A percentile compares a stretch with the other conserved stretches of the same genome.
Conservation (phyloP, 2,113 vertebrate species). For the Thunnus thynnus region DNA sequence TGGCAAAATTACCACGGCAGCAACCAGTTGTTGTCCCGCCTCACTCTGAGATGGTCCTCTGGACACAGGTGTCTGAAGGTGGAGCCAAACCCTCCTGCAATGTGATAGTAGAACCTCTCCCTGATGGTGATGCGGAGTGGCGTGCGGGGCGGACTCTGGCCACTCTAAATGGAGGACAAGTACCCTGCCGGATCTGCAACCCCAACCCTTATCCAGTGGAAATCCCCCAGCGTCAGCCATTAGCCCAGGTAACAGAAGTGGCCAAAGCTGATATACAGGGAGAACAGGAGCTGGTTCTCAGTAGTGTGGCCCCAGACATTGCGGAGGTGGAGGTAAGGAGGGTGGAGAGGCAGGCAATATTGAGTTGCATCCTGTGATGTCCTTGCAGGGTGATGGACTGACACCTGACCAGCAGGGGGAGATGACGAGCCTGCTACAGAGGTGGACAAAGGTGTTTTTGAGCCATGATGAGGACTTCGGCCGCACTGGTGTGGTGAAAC, state of each 20-base stretch:
- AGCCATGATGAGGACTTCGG: constrained; percentile 18
- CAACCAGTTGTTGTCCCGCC: too few relatives aligned
- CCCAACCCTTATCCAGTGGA: constrained; percentile 29
- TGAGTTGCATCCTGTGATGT: neutral
- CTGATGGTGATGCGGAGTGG: too few relatives aligned
- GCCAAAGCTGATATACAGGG: neutral
- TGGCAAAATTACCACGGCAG: neutral
- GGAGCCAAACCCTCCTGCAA: too few relatives aligned
- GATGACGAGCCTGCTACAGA: neutral
- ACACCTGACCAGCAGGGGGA: neutral
- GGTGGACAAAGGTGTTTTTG: neutral
- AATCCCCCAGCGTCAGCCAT: neutral
- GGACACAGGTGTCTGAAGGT: too few relatives aligned
- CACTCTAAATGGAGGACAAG: neutral
- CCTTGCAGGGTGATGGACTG: constrained; percentile 2
- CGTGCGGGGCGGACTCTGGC: neutral
- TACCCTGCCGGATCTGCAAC: constrained; percentile 8
- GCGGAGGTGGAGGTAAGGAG: neutral
- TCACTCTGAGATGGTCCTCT: too few relatives aligned
- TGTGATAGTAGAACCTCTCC: too few relatives aligned
- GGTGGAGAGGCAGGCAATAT: neutral
- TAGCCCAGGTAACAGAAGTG: too few relatives aligned
- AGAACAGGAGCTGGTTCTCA: neutral
- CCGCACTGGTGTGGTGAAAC: constrained; percentile 2
- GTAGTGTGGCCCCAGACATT: neutral